These are phyloP conservation scores for Uria lomvia DNA, from an alignment of 2,113 vertebrate genomes.

Conservation along the genomic window DNA sequence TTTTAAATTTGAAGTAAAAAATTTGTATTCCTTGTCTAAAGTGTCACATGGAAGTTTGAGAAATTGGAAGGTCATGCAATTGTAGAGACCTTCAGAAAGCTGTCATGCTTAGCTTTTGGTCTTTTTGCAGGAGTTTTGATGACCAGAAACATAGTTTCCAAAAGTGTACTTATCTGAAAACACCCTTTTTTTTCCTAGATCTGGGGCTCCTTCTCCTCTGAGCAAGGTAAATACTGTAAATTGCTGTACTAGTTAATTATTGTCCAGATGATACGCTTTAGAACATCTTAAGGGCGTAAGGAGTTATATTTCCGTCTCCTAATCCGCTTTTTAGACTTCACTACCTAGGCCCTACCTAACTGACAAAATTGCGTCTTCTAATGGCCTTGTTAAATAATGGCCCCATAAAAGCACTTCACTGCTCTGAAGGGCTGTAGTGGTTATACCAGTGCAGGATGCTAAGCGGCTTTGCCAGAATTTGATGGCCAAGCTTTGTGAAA, in stretches of 20 bases:
- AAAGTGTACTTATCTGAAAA: conserved; percentile 5
- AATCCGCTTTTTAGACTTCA: neutral
- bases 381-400: neutral
- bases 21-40: neutral
- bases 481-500: neutral
- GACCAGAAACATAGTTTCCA: neutral
- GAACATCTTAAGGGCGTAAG: neutral
- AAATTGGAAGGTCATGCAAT: neutral
- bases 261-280: neutral
- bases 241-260: neutral
- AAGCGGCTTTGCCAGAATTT: neutral
- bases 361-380: neutral
- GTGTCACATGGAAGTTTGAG: neutral
- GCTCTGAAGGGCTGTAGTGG: neutral
- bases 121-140: neutral
- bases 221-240: conserved; percentile 75
- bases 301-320: neutral
- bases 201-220: conserved; percentile 81
- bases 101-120: neutral
- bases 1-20: neutral
- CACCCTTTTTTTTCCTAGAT: conserved; percentile 53
- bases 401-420: neutral
- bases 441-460: neutral
- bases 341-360: neutral
- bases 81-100: neutral